Evolutionary conservation across 2,113 vertebrate species (phyloP).

Genomic region (Aptenodytes patagonicus): DNA sequence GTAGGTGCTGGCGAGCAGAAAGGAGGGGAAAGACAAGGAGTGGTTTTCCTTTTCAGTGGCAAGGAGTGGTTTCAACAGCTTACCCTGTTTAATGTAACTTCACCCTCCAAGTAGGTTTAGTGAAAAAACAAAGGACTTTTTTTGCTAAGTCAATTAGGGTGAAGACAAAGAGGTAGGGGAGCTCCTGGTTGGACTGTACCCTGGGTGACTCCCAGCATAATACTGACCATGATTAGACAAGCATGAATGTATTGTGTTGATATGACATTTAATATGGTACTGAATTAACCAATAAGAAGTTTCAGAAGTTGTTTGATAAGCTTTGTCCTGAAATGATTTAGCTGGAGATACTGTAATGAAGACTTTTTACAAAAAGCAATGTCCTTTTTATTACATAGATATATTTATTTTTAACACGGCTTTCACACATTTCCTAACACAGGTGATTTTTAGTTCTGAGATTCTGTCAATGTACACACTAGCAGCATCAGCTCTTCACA

Average conservation of each 20-base stretch:
- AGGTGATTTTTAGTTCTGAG: background rate
- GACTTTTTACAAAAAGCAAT: background rate
- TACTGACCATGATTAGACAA: background rate
- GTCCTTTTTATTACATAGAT: background rate
- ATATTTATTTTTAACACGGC: background rate
- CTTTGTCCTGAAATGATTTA: background rate
- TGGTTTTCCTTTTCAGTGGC: background rate
- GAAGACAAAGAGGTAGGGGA: background rate
- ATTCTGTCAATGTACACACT: background rate
- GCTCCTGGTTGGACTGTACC: background rate
- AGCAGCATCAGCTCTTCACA: background rate
- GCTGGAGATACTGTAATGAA: background rate
- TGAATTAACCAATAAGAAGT: background rate
- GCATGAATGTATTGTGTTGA: background rate
- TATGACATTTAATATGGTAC: background rate
- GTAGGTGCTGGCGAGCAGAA: background rate
- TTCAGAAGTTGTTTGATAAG: background rate
- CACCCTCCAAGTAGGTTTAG: background rate
- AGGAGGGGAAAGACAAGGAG: background rate
- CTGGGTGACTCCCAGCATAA: background rate
- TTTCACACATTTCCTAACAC: background rate
- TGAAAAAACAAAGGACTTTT: background rate
- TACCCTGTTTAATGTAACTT: background rate
- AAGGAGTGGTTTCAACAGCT: background rate
- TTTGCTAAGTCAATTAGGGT: background rate